A percentile compares a stretch with the other conserved stretches of the same genome.
phyloP scores from a whole-genome alignment of 1,140 invertebrate species.

The Drosophila mojavensis region DNA sequence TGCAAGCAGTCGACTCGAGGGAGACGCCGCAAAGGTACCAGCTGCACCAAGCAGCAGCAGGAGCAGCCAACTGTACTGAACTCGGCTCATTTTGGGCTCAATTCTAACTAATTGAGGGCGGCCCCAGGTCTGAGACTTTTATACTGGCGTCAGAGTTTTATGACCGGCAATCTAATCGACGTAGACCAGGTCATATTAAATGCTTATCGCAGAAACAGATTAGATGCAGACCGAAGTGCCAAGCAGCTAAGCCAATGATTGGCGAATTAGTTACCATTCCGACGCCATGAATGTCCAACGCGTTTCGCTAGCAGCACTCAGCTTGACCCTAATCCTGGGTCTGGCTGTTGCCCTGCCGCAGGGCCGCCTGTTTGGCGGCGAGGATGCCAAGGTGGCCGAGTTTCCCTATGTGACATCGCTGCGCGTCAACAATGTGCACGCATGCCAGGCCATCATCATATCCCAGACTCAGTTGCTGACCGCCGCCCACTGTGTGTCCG shows the following conservation, averaged over 20 bases:
- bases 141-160: slow-evolving; percentile 26
- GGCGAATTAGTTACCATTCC: slow-evolving; percentile 62
- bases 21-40: background rate
- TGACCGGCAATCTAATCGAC: slow-evolving; percentile 31
- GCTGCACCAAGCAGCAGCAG: slow-evolving; percentile 8
- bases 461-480: slow-evolving; percentile 44
- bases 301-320: slow-evolving; percentile 30
- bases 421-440: slow-evolving; percentile 62
- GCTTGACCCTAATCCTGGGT: slow-evolving; percentile 19
- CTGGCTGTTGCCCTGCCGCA: slow-evolving; percentile 32
- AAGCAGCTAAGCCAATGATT: slow-evolving; percentile 30
- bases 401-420: slow-evolving; percentile 67
- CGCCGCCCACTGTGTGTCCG: slow-evolving; percentile 66
- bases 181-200: slow-evolving; percentile 20
- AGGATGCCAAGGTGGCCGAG: slow-evolving; percentile 51
- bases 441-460: slow-evolving; percentile 52
- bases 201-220: slow-evolving; percentile 22
- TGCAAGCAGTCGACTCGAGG: slow-evolving; percentile 35
- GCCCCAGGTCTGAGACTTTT: slow-evolving; percentile 8
- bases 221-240: slow-evolving; percentile 16
- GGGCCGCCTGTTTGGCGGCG: slow-evolving; percentile 62
- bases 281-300: slow-evolving; percentile 66
- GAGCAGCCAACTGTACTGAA: background rate
- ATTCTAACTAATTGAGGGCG: slow-evolving; percentile 16
- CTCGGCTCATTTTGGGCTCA: slow-evolving; percentile 9